Conservation (phyloP, 1,140 invertebrate species). For the Andrena cerasifolii region DNA sequence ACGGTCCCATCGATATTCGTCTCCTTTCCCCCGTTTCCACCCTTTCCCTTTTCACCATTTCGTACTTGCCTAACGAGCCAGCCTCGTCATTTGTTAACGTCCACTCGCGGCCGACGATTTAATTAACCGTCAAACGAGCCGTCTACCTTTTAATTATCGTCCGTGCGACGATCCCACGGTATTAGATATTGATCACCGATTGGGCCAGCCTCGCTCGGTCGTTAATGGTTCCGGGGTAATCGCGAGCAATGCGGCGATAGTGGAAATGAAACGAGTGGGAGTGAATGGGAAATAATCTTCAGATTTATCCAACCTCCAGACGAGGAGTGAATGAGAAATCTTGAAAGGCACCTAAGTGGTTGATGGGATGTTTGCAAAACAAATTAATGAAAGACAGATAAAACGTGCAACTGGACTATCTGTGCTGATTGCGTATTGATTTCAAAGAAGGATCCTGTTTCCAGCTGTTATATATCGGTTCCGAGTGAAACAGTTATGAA, state of each 20-base stretch:
- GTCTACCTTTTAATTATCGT: neutral
- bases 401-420: too few species aligned
- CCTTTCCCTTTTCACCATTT: neutral
- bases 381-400: too few species aligned
- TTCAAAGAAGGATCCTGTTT: too few species aligned
- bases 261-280: neutral
- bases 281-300: too few species aligned
- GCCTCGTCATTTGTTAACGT: slow-evolving; percentile 13
- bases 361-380: too few species aligned
- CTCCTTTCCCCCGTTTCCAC: neutral
- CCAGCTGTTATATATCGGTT: too few species aligned
- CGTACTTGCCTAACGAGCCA: slow-evolving; percentile 21
- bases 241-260: neutral
- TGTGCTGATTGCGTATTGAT: too few species aligned
- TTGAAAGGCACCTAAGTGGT: too few species aligned
- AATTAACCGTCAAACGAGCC: slow-evolving; percentile 38
- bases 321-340: too few species aligned
- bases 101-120: slow-evolving; percentile 26
- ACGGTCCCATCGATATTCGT: neutral
- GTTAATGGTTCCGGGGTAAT: neutral
- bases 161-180: neutral
- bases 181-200: neutral
- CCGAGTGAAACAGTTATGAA: too few species aligned
- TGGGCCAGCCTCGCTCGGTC: too few species aligned
- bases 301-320: too few species aligned